Evolutionary conservation across 2,113 vertebrate genomes (phyloP), one percentile per base, ranked within the genome.

Genomic region (Sclerurus mexicanus): DNA sequence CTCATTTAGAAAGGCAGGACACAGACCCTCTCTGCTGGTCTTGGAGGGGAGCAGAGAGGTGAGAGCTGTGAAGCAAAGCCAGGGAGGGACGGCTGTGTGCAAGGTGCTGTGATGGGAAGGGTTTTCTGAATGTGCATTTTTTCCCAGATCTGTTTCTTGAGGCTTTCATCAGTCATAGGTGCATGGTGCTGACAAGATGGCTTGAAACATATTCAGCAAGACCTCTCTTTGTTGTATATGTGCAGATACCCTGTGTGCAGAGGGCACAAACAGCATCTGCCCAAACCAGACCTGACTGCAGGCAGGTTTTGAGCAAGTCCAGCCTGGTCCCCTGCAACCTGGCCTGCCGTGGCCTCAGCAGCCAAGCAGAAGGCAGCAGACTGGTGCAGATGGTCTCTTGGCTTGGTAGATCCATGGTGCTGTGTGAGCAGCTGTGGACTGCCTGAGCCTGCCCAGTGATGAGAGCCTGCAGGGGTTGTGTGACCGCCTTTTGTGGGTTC

Each of bases 121-220:
- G 59, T 88, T 85, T 94, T 71, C 89, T 81, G 89, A 73, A 50
- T 53, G 55, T 77, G 69, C 55, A 7, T 77, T 93, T 94, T 62
- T 86, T 39, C 85, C 63, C 49, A 25, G 47, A 67, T 87, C 85
- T 44, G 12, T 44, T 93, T 60, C 4, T 40, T 55, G 79, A 60
- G 62, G 35, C 72, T 93, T 93, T 95, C 71, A 96, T 96, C 89
- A 79, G 10, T 96, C 84, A 90, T 94, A 96, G 83, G 92, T 95
- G 93, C 40, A 1, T 0, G 8, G 74, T 85, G 64, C 69, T 91
- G 90, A 78, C 74, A 60, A 52, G 47, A 56, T 39, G 40, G 20
- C 71, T 89, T 52, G 77, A 94, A 89, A 79, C 4, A 6, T 27
- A 23, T 40, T 73, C 49, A 64, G 30, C 66, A 60, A 52, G 72